Base-by-base conservation (phyloP, 2,113 vertebrate genomes). In the Grammomys dolichurus region DNA sequence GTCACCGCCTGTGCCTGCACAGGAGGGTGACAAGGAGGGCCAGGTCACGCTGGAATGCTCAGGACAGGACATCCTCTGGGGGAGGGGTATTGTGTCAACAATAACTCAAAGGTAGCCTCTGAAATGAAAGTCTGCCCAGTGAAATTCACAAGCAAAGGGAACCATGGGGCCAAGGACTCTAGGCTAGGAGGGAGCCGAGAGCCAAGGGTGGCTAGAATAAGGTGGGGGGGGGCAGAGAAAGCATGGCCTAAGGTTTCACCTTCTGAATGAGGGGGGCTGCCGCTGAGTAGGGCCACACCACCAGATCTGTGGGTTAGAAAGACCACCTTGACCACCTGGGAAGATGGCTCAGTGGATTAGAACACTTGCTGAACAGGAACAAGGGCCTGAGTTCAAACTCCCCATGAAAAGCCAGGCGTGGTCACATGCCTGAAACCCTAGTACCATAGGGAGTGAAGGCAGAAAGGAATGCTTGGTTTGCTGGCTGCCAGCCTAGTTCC, bases 161-260 rank as follows among this genome's bases (percentile, higher is more conserved):
- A 8, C 22, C 2, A 63, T 19, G 2, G 24, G 60, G 20, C 28
- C 4, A 28, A 26, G 58, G 77, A 20, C 14, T 7, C 33, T 0
- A 0, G 51, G 10, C 20, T 24, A 76, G 43, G 92, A 77, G 22
- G 75, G 46, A 58, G 51, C 7, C 1, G 0, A 80, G 63, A 33
- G 67, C n/a, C 46, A 28, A 1, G 43, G 0, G 2, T 3, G 48
- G 22, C 46, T 17, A 13, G 48, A 28, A 40, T 24, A 4, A 20
- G 67, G 90, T 28, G 9, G 16, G 54, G 11, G 17, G 7, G 24
- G 60, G 22, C 5, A 9, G 58, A 51, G 76, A 17, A n/a, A 5
- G 0, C 5, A 0, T 6, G 33, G 16, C 0, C 4, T 0, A 10
- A 48, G 65, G 81, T 9, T 43, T 46, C 46, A 26, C 26, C 0